phyloP scores from a whole-genome alignment of 1,140 invertebrate genomes.

The Drosophila equinoxialis region DNA sequence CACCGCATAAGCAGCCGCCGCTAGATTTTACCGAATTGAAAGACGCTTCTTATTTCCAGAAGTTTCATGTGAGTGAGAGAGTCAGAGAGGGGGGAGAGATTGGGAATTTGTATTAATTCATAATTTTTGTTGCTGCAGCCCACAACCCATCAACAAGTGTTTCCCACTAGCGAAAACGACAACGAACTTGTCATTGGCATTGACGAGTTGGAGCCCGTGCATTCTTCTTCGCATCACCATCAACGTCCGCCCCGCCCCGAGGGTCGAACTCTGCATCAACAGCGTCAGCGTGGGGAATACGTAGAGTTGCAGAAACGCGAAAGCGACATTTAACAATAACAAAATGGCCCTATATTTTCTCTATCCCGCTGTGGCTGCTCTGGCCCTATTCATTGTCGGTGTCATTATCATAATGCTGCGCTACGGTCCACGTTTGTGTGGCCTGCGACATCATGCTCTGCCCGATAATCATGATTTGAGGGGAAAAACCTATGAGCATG shows the following conservation, averaged over 20 bases:
- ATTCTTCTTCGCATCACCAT: conserved; percentile 65
- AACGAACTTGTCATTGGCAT: conserved; percentile 71
- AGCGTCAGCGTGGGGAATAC: conserved; percentile 85
- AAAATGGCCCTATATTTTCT: conserved; percentile 88
- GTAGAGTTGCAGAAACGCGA: conserved; percentile 91
- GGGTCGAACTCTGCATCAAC: conserved; percentile 73
- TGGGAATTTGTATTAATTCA: neutral
- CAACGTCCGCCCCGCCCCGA: conserved; percentile 73
- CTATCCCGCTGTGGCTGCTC: conserved; percentile 88
- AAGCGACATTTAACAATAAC: conserved; percentile 88
- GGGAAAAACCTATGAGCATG: conserved; percentile 86
- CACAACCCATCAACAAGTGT: conserved; percentile 73
- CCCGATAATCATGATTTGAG: conserved; percentile 86
- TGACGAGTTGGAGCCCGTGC: conserved; percentile 69
- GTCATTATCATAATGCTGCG: conserved; percentile 90
- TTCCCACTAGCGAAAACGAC: conserved; percentile 50
- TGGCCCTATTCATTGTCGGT: conserved; percentile 89
- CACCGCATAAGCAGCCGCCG: conserved; percentile 92
- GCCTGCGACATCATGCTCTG: conserved; percentile 87
- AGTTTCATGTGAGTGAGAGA: conserved; percentile 61
- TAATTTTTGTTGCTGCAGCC: conserved; percentile 44
- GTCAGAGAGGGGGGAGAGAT: no score
- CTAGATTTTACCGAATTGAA: conserved; percentile 90
- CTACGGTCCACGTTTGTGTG: conserved; percentile 88
- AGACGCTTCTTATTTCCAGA: conserved; percentile 82